These are phyloP conservation scores for Oeneis ivallda DNA, from an alignment of 2,888 invertebrate genomes.

Conservation along the genomic window DNA sequence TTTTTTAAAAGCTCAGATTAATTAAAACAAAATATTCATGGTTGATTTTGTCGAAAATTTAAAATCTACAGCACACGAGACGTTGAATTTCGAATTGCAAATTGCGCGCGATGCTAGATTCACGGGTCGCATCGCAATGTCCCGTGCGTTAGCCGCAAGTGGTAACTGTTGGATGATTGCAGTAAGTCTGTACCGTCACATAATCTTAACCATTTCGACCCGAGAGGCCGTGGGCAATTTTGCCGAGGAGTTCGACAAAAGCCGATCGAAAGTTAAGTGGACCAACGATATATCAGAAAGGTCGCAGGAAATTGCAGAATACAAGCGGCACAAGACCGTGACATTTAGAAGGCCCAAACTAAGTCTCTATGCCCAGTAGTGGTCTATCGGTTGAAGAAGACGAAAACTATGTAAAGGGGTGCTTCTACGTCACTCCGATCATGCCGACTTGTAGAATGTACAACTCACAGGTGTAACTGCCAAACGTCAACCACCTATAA, in stretches of 20 bases:
- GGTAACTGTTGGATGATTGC: conserved; percentile 68
- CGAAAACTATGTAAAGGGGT: no score
- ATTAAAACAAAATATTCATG: neutral
- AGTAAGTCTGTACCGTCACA: conserved; percentile 61
- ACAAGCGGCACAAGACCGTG: no score
- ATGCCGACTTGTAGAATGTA: no score
- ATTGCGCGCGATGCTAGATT: conserved; percentile 45
- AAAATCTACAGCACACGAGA: conserved; percentile 15
- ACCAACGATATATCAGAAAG: no score
- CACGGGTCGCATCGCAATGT: conserved; percentile 46
- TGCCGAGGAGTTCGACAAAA: neutral
- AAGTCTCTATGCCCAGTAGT: no score
- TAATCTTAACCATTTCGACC: conserved; percentile 65
- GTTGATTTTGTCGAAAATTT: neutral
- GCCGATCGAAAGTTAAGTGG: neutral
- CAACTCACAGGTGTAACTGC: no score
- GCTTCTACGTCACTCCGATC: no score
- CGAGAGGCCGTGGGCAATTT: neutral
- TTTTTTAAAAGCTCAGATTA: conserved; percentile 6
- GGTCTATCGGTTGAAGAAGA: no score
- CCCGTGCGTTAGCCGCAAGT: conserved; percentile 65
- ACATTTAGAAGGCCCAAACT: no score
- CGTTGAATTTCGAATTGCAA: conserved; percentile 42
- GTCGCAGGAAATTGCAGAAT: no score
- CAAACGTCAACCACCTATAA: no score